Conservation (phyloP, 2,797 vertebrate genomes). For the Falco columbarius region DNA sequence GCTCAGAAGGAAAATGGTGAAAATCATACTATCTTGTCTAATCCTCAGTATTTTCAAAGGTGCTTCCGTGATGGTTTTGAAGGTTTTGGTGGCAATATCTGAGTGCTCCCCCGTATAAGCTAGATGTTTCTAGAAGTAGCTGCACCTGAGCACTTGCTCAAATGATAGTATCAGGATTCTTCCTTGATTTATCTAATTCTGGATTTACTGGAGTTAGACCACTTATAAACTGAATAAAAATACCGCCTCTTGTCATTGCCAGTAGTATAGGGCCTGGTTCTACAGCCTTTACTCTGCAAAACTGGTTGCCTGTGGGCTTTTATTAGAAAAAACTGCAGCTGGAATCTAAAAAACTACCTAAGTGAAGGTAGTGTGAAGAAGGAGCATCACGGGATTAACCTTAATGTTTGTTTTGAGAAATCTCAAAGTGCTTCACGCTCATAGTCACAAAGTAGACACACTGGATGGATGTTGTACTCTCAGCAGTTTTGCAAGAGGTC, state of each 20-base stretch:
- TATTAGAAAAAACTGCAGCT: not conserved
- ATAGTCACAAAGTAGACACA: not conserved
- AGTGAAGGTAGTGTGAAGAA: not conserved
- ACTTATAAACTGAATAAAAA: not conserved
- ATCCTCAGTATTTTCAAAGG: not conserved
- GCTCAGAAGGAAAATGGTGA: not conserved
- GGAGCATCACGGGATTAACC: not conserved
- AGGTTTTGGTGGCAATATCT: not conserved
- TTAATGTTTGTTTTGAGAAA: not conserved
- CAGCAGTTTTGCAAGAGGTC: slow-evolving; percentile 15
- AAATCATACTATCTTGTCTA: not conserved
- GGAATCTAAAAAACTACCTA: not conserved
- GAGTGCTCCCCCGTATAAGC: not conserved
- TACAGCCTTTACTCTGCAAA: not conserved
- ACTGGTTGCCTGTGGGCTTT: not conserved
- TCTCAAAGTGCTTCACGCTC: not conserved
- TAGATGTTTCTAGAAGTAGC: not conserved
- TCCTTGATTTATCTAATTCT: not conserved
- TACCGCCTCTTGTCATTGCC: not conserved
- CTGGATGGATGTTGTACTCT: not conserved
- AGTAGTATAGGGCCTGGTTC: not conserved
- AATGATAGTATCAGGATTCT: not conserved
- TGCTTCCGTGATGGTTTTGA: not conserved
- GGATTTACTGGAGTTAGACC: not conserved
- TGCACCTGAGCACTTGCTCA: not conserved